Evolutionary conservation across 2,888 invertebrate species (phyloP).

Genomic region (Callyntrura sp.): DNA sequence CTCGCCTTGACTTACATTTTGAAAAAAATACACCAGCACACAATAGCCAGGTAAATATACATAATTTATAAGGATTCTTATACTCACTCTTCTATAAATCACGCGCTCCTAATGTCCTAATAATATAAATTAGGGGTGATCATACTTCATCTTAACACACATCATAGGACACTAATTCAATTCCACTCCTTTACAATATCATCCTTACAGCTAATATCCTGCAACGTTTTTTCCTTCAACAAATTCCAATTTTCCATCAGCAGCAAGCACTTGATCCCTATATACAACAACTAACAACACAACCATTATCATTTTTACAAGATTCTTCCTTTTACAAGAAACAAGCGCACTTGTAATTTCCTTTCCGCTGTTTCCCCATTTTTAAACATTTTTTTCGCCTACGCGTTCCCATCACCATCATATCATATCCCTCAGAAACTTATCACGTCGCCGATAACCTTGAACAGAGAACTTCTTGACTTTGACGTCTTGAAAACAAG

Average conservation of each 20-base stretch:
- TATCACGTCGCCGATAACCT: conserved; percentile 37
- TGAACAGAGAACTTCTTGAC: conserved; percentile 20
- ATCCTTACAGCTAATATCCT: not conserved
- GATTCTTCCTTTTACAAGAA: too few species aligned
- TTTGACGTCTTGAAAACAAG: not conserved
- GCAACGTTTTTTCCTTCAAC: conserved; percentile 36
- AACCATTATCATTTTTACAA: too few species aligned
- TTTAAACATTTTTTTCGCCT: not conserved
- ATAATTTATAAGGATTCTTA: not conserved
- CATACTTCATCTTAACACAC: too few species aligned
- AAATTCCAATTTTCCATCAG: too few species aligned
- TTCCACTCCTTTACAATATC: too few species aligned
- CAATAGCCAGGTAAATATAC: not conserved
- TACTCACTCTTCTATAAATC: too few species aligned
- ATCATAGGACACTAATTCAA: too few species aligned
- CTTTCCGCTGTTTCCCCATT: not conserved
- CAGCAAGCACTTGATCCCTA: too few species aligned
- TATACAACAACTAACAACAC: too few species aligned
- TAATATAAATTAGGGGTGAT: too few species aligned
- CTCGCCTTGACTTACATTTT: conserved; percentile 54
- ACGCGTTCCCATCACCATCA: conserved; percentile 26
- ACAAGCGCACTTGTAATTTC: not conserved
- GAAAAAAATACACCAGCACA: conserved; percentile 13
- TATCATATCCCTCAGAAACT: not conserved
- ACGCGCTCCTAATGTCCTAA: too few species aligned